Evolutionary conservation across 2,888 invertebrate species (phyloP).

Genomic region (Charanyca ferruginea): DNA sequence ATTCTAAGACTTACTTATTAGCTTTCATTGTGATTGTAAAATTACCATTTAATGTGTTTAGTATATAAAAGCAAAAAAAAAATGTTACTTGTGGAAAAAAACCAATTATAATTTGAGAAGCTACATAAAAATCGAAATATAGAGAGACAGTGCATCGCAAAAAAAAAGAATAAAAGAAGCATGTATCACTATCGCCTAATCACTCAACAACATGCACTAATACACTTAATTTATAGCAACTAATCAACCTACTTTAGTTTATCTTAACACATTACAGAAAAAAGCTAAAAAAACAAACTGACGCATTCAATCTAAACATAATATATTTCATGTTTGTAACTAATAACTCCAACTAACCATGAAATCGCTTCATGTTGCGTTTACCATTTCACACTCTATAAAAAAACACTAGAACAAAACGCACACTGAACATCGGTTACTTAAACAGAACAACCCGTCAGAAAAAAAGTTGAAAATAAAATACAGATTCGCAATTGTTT

Average conservation of each 20-base stretch:
- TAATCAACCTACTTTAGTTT: slow-evolving; percentile 58
- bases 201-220: slow-evolving; percentile 46
- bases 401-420: slow-evolving; percentile 81
- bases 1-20: not conserved
- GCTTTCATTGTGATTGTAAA: not conserved
- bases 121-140: not conserved
- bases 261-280: slow-evolving; percentile 56
- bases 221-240: slow-evolving; percentile 38
- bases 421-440: slow-evolving; percentile 81
- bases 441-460: slow-evolving; percentile 53
- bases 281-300: slow-evolving; percentile 54
- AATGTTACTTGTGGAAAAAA: not conserved
- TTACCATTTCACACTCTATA: slow-evolving; percentile 84
- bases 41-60: not conserved
- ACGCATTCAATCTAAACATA: slow-evolving; percentile 64
- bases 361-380: slow-evolving; percentile 87
- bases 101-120: not conserved
- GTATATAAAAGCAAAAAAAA: not conserved
- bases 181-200: slow-evolving; percentile 24
- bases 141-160: not conserved
- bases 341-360: slow-evolving; percentile 87
- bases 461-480: slow-evolving; percentile 54
- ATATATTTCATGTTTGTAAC: slow-evolving; percentile 75
- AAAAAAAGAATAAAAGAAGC: slow-evolving; percentile 29
- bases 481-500: slow-evolving; percentile 43